A percentile compares a stretch with the other conserved stretches of the same genome.
Conservation (phyloP, 2,888 invertebrate genomes). For the Scaptomyza reducta region DNA sequence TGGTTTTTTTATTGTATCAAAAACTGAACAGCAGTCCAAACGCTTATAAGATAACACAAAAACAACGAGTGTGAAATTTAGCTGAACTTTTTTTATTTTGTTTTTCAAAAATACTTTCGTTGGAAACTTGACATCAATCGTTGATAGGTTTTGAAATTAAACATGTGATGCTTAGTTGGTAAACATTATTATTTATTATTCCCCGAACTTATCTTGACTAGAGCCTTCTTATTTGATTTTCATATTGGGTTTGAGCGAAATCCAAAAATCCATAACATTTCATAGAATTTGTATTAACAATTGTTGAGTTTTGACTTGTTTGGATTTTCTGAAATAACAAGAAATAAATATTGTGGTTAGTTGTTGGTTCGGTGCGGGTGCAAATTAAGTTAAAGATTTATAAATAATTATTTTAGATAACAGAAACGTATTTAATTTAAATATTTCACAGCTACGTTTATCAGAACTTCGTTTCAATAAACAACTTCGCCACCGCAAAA, state of each 20-base stretch:
- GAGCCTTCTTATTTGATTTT: no score
- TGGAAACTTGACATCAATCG: not conserved
- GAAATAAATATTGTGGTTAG: constrained; percentile 40
- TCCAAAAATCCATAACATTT: no score
- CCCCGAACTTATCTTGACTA: no score
- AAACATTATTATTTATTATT: no score
- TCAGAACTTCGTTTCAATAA: not conserved
- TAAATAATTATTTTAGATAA: constrained; percentile 28
- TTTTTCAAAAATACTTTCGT: not conserved
- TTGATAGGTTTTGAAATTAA: not conserved
- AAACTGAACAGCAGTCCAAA: not conserved
- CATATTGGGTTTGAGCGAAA: no score
- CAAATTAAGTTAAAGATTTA: constrained; percentile 5
- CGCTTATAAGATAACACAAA: not conserved
- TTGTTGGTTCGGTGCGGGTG: constrained; percentile 29
- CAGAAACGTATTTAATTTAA: not conserved
- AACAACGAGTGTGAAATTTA: no score
- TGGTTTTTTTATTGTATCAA: no score
- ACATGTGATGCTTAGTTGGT: not conserved
- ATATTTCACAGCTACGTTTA: not conserved
- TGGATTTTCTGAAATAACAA: no score
- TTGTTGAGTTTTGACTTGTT: no score
- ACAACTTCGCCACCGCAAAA: constrained; percentile 22
- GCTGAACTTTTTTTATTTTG: not conserved
- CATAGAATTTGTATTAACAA: no score